A percentile compares a stretch with the other conserved stretches of the same genome.
Evolutionary conservation across 2,888 invertebrate species (phyloP).

Genomic region (Petrophora chlorosata): DNA sequence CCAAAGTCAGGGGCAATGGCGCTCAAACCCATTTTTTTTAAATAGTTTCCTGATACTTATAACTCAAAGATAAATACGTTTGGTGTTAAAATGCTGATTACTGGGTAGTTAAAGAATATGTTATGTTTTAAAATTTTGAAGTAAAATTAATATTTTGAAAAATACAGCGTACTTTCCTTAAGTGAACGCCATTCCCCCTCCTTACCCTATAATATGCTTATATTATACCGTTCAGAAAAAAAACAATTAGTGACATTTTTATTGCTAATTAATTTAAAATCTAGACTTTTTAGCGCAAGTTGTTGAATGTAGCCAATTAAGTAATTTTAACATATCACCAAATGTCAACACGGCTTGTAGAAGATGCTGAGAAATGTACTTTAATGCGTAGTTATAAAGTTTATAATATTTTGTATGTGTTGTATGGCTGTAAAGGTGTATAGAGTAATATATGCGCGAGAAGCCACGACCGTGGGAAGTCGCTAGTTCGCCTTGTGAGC

Average conservation of each 20-base stretch:
- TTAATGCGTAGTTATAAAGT: slow-evolving; percentile 10
- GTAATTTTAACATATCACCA: slow-evolving; percentile 31
- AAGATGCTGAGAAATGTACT: slow-evolving; percentile 16
- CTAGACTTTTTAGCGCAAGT: slow-evolving; percentile 13
- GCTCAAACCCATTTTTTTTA: too few species aligned
- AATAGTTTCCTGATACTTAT: too few species aligned
- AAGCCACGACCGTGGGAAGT: slow-evolving; percentile 36
- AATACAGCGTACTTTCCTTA: too few species aligned
- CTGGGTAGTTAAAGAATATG: too few species aligned
- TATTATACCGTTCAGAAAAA: too few species aligned
- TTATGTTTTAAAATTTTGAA: too few species aligned
- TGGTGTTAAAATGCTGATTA: too few species aligned
- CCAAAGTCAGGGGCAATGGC: too few species aligned
- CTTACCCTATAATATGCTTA: too few species aligned
- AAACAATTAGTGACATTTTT: neutral
- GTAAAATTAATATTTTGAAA: too few species aligned
- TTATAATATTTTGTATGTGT: slow-evolving; percentile 6
- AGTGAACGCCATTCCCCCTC: too few species aligned
- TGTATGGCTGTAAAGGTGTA: slow-evolving; percentile 3
- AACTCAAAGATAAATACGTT: too few species aligned
- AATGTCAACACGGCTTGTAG: slow-evolving; percentile 32
- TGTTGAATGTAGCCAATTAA: slow-evolving; percentile 21
- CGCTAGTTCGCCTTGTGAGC: slow-evolving; percentile 33
- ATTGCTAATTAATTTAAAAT: slow-evolving; percentile 4
- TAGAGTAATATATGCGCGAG: slow-evolving; percentile 24